Conservation (phyloP, 2,797 vertebrate species). For the Characodon lateralis region DNA sequence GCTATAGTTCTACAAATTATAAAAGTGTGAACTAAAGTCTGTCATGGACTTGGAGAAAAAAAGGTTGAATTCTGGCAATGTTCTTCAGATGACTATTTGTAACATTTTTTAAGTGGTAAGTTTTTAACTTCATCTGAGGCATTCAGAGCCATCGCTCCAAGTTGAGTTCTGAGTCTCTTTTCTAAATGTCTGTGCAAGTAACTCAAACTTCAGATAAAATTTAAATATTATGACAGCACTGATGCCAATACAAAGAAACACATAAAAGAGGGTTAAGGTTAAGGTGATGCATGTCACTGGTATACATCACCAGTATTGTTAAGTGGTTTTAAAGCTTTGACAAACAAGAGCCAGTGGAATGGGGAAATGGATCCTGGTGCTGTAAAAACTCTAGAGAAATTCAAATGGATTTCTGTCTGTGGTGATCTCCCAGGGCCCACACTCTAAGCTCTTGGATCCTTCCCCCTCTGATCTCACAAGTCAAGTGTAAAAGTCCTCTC, state of each 20-base stretch:
- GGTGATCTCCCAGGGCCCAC: constrained; percentile 23
- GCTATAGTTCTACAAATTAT: not conserved
- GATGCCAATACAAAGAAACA: not conserved
- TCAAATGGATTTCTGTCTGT: constrained; percentile 37
- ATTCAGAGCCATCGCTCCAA: not conserved
- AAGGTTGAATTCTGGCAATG: not conserved
- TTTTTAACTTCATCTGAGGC: not conserved
- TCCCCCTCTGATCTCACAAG: constrained; percentile 51
- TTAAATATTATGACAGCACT: not conserved
- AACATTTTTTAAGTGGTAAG: not conserved
- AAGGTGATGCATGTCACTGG: not conserved
- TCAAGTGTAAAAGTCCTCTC: constrained; percentile 51
- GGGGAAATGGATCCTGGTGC: constrained; percentile 22
- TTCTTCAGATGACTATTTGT: not conserved
- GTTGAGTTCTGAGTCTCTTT: not conserved
- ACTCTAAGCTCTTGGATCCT: constrained; percentile 33
- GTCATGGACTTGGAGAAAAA: not conserved
- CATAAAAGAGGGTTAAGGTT: not conserved
- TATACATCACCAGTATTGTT: constrained; percentile 1
- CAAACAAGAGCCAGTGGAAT: constrained; percentile 23
- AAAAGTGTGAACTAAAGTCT: not conserved
- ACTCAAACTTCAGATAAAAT: not conserved
- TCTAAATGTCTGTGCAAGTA: not conserved
- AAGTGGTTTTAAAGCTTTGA: constrained; percentile 26
- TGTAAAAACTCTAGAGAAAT: constrained; percentile 30